phyloP scores from a whole-genome alignment of 2,797 vertebrate genomes.

The Capromys pilorides region DNA sequence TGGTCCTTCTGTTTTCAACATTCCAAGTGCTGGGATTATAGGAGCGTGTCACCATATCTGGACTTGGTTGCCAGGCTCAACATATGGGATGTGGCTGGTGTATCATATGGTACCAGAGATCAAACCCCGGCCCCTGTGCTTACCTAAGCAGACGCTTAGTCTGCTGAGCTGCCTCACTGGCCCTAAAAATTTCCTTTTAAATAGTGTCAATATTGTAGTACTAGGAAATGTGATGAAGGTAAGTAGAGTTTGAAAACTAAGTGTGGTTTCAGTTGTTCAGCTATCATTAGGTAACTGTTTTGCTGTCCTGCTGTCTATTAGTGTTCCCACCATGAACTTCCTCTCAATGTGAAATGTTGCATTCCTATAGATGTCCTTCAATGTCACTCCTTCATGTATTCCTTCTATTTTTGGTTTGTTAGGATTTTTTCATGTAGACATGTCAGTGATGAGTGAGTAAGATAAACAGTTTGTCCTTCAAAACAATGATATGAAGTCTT shows the following conservation, averaged over 20 bases:
- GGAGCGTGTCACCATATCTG: too few species aligned
- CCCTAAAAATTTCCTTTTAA: not conserved
- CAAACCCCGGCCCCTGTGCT: too few species aligned
- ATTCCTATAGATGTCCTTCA: not conserved
- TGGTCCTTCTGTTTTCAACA: too few species aligned
- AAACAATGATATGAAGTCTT: conserved; percentile 51
- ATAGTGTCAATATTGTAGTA: not conserved
- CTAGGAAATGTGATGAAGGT: not conserved
- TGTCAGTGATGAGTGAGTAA: conserved; percentile 58
- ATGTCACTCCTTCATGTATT: not conserved
- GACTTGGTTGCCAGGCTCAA: too few species aligned
- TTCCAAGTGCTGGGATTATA: too few species aligned
- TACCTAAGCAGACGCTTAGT: too few species aligned
- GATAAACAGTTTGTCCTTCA: conserved; percentile 41
- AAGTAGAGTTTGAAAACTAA: conserved; percentile 23
- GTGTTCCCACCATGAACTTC: conserved; percentile 1
- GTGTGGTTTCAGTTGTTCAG: not conserved
- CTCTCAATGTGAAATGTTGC: not conserved
- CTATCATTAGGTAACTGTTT: not conserved
- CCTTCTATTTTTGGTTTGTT: conserved; percentile 43
- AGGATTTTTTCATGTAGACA: conserved; percentile 31
- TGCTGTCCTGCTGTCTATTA: conserved; percentile 11
- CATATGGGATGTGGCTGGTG: too few species aligned
- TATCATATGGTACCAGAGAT: too few species aligned
- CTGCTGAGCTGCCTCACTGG: too few species aligned